These are phyloP conservation scores for Holothuria scabra DNA, from an alignment of 53 echinoderm and acorn worm species.

Conservation along the genomic window DNA sequence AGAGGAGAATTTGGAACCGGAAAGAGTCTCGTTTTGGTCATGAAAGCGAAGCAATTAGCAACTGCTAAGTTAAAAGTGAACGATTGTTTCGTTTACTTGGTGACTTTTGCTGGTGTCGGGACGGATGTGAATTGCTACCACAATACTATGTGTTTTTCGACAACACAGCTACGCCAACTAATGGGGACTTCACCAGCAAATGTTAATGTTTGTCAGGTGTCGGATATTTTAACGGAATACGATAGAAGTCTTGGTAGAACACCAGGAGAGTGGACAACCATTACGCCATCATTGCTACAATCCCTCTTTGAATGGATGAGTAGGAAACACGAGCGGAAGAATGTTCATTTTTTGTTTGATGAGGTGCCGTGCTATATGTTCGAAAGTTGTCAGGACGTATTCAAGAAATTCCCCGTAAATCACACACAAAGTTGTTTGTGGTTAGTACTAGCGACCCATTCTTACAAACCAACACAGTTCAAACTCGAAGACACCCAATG, in stretches of 20 bases:
- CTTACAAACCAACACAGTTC: constrained; percentile 18
- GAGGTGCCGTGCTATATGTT: constrained; percentile 29
- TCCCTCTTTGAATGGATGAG: background rate
- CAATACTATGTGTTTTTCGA: constrained; percentile 19
- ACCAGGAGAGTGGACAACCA: constrained; percentile 5
- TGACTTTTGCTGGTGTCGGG: constrained; percentile 11
- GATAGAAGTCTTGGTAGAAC: no score
- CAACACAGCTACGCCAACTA: background rate
- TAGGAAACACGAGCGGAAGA: background rate
- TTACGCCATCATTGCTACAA: background rate
- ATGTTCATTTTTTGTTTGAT: constrained; percentile 16
- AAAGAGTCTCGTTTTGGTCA: constrained; percentile 9
- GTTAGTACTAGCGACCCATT: constrained; percentile 32
- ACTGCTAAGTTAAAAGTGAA: no score
- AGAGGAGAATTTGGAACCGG: constrained; percentile 36
- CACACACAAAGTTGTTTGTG: background rate
- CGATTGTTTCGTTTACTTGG: background rate
- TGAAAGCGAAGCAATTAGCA: constrained; percentile 25
- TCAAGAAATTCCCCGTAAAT: background rate
- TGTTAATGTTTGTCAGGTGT: background rate
- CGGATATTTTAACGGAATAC: constrained; percentile 17
- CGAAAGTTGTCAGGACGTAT: background rate
- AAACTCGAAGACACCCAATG: background rate
- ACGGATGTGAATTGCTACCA: constrained; percentile 28
- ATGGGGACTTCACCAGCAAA: background rate